These are phyloP conservation scores for Pseudomyrmex pallidus DNA, from an alignment of 1,140 invertebrate genomes.

Conservation along the genomic window DNA sequence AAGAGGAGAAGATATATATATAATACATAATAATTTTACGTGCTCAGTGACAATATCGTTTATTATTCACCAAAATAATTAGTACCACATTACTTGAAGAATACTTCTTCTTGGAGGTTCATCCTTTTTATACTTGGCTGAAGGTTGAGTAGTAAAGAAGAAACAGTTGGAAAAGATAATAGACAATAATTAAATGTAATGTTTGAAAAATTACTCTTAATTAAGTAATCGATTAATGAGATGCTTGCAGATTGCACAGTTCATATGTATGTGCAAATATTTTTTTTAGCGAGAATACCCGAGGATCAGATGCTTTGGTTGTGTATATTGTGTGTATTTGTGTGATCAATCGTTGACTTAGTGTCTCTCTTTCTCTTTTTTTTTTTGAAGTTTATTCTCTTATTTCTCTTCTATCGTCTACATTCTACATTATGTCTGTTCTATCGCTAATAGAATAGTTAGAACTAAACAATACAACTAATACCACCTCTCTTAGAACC, in stretches of 20 bases:
- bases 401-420: constrained; percentile 59
- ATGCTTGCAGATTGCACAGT: constrained; percentile 21
- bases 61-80: constrained; percentile 82
- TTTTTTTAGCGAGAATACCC: constrained; percentile 21
- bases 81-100: constrained; percentile 79
- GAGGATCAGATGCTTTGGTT: constrained; percentile 24
- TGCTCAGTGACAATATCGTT: constrained; percentile 77
- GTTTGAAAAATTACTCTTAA: constrained; percentile 67
- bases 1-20: constrained; percentile 45
- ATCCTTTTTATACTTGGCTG: constrained; percentile 23
- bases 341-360: constrained; percentile 56
- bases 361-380: constrained; percentile 33
- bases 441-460: constrained; percentile 69
- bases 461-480: constrained; percentile 70
- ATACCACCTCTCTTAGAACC: constrained; percentile 63
- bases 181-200: constrained; percentile 41
- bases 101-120: not conserved
- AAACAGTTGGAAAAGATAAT: constrained; percentile 56
- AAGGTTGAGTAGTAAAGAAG: constrained; percentile 2
- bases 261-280: constrained; percentile 44
- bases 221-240: constrained; percentile 63
- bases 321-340: constrained; percentile 21
- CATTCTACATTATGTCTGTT: constrained; percentile 67
- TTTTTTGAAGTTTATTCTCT: constrained; percentile 41
- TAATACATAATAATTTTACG: constrained; percentile 64